These are phyloP conservation scores for Heliothis subflexa DNA, from an alignment of 1,140 invertebrate species.

Conservation along the genomic window DNA sequence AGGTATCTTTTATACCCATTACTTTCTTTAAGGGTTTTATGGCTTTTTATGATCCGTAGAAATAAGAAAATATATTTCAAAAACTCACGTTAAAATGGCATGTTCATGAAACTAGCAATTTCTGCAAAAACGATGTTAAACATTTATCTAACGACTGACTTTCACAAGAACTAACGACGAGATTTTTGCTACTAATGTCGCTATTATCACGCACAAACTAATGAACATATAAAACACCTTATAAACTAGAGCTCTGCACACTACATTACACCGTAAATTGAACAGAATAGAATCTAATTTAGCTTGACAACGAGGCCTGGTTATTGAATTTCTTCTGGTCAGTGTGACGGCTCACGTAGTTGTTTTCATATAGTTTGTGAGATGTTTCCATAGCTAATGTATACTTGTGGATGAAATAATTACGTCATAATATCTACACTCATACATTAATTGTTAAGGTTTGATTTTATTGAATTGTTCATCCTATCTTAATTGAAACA, in stretches of 20 bases:
- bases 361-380: conserved; percentile 44
- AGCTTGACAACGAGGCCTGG: neutral
- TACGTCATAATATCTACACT: neutral
- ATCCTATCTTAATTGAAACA: too few relatives aligned
- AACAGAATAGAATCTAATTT: neutral
- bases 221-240: conserved; percentile 31
- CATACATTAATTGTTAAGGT: too few relatives aligned
- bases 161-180: conserved; percentile 45
- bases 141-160: conserved; percentile 36
- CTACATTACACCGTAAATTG: neutral
- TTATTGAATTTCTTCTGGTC: conserved; percentile 32
- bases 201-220: conserved; percentile 50
- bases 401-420: conserved; percentile 11
- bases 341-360: conserved; percentile 25
- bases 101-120: conserved; percentile 33
- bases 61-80: conserved; percentile 24
- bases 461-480: too few relatives aligned
- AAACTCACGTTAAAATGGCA: conserved; percentile 1
- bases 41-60: conserved; percentile 29
- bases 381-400: conserved; percentile 41
- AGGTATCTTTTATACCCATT: conserved; percentile 28
- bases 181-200: conserved; percentile 49
- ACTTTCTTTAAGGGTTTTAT: conserved; percentile 33
- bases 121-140: conserved; percentile 46
- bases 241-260: neutral